Base-by-base conservation (phyloP, 2,113 vertebrate species). In the Pseudorectes ferrugineus region DNA sequence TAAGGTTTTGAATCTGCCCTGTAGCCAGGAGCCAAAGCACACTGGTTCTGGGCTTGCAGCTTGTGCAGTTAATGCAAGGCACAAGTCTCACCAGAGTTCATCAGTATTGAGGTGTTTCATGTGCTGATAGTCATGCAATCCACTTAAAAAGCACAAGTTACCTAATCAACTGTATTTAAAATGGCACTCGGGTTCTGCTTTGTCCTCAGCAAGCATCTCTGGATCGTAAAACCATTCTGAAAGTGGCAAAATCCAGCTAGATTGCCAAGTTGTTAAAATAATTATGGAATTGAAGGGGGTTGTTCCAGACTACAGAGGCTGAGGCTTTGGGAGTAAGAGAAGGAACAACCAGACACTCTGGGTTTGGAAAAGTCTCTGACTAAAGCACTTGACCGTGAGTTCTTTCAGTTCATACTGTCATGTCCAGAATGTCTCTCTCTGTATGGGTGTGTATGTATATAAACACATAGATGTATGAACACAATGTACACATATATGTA, bases 391-490 rank as follows among this genome's bases (percentile, higher is more conserved):
- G 17, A 43, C 35, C 6, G 5, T 78, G 55, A 85, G 20, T 55
- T 78, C 26, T 73, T 55, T 22, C n/a, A 35, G 36, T 45, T 84
- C 28, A 19, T 43, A 33, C 24, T 28, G 0, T 20, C 57, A 25
- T n/a, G 17, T 51, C 67, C 42, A 73, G n/a, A 35, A 43, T 43
- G 22, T 38, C 12, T 33, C 11, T 38, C 18, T 45, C 22, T 42
- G 7, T 42, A 5, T 51, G 36, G 8, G 0, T 12, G 8, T 38
- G 2, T 65, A 7, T 11, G 4, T 40, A 2, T n/a, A 7, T 61
- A 20, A 14, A 29, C 6, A 36, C 1, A 20, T 12, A 5, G 7
- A 11, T 2, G 2, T 52, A 25, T 67, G 46, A 72, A 58, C 31
- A 55, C 51, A 35, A 14, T n/a, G 26, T 26, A 28, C 25, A 46